Evolutionary conservation across 2,888 invertebrate genomes (phyloP).

Genomic region (Thymelicus sylvestris): DNA sequence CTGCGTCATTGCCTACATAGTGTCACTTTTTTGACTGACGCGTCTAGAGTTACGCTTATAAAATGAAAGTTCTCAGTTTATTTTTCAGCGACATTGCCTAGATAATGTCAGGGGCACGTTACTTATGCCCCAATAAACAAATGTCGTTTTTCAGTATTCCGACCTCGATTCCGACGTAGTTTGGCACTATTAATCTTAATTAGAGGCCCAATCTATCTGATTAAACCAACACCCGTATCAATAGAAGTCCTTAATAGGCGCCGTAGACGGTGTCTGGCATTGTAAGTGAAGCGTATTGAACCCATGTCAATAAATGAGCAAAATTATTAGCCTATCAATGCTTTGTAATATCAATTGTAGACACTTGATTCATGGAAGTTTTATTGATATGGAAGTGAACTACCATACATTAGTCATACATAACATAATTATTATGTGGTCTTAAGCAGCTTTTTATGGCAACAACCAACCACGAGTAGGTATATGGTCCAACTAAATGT

Average conservation of each 20-base stretch:
- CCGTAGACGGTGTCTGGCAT: conserved; percentile 32
- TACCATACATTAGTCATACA: no score
- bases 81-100: conserved; percentile 1
- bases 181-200: conserved; percentile 55
- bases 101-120: conserved; percentile 10
- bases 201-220: conserved; percentile 43
- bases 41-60: conserved; percentile 18
- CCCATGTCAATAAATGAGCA: conserved; percentile 32
- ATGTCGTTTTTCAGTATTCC: conserved; percentile 11
- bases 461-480: no score
- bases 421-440: no score
- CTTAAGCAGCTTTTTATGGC: no score
- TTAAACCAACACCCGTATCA: conserved; percentile 39
- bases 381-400: no score
- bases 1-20: conserved; percentile 4
- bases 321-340: conserved; percentile 19
- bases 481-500: no score
- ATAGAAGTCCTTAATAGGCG: conserved; percentile 38
- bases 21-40: conserved; percentile 8
- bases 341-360: conserved; percentile 3
- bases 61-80: conserved; percentile 1
- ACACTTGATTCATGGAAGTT: not conserved
- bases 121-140: conserved; percentile 13
- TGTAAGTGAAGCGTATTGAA: conserved; percentile 26
- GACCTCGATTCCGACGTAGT: conserved; percentile 11